These are phyloP conservation scores for Sturnus vulgaris DNA, from an alignment of 2,113 vertebrate genomes.

Conservation along the genomic window DNA sequence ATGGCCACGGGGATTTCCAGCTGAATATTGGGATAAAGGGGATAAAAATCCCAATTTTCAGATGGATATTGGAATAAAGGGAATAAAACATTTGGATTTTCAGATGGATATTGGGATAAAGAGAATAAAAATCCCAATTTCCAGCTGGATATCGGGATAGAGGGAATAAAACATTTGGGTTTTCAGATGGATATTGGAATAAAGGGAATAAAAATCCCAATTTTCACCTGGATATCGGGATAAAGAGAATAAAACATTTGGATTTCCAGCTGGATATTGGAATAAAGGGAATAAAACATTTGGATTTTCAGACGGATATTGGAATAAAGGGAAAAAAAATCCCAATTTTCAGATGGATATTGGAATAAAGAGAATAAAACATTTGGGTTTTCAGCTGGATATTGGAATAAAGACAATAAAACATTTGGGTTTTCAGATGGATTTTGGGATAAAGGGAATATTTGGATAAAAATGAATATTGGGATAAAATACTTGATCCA, in stretches of 20 bases:
- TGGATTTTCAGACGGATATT: background rate
- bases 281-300: background rate
- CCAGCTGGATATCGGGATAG: background rate
- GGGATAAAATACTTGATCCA: background rate
- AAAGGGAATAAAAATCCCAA: background rate
- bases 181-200: background rate
- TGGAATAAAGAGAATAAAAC: background rate
- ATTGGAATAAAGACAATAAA: background rate
- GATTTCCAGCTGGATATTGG: background rate
- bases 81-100: background rate
- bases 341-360: accelerated
- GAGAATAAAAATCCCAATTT: accelerated
- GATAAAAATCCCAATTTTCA: too few relatives aligned
- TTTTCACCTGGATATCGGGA: background rate
- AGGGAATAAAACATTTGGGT: background rate
- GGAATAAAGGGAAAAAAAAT: background rate
- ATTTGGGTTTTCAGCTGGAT: background rate
- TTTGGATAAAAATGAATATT: background rate
- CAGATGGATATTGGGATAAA: background rate
- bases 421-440: background rate
- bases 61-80: background rate
- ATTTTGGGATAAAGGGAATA: background rate
- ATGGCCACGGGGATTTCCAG: accelerated
- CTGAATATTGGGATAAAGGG: background rate
- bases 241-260: background rate